A percentile compares a stretch with the other conserved stretches of the same genome.
Conservation (phyloP, 1,140 invertebrate genomes). For the Apis mellifera region Amel_HAv3.1 CM009931.2:5018501-5019000, state of each 20-base stretch:
- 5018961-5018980: constrained; percentile 37
- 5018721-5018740: too few species aligned
- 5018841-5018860: constrained; percentile 58
- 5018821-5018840: constrained; percentile 46
- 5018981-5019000: constrained; percentile 10
- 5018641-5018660: too few species aligned
- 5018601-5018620: background rate
- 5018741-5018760: background rate
- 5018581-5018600: background rate
- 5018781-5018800: constrained; percentile 50
- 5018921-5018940: constrained; percentile 30
- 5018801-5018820: constrained; percentile 54
- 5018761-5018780: constrained; percentile 33
- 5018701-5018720: too few species aligned
- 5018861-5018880: constrained; percentile 62
- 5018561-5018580: too few species aligned
- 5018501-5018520: too few species aligned
- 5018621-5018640: background rate
- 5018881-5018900: constrained; percentile 65
- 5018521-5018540: too few species aligned
- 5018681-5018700: too few species aligned
- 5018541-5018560: too few species aligned
- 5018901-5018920: constrained; percentile 31
- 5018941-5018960: constrained; percentile 30
- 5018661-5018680: too few species aligned